Conservation (phyloP, 2,797 vertebrate genomes). For the Aphelocoma californica region DNA sequence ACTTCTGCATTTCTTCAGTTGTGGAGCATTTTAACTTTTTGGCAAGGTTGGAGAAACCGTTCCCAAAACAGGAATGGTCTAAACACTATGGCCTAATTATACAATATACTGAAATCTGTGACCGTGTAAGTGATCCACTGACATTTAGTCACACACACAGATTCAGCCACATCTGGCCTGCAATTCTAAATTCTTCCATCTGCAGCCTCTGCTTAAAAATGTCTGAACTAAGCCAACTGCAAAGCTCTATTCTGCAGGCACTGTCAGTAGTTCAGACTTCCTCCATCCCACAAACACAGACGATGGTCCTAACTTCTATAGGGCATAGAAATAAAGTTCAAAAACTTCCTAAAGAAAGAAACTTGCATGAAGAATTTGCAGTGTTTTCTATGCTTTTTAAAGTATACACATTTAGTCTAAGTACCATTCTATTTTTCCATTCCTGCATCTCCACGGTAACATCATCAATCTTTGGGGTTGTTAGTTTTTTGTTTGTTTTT, state of each 20-base stretch:
- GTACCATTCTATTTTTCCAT: neutral
- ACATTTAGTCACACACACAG: neutral
- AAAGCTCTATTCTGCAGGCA: neutral
- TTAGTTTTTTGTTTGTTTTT: neutral
- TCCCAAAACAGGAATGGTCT: neutral
- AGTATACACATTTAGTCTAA: neutral
- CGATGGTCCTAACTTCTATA: neutral
- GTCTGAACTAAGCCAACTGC: neutral
- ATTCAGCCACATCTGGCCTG: neutral
- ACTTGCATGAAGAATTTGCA: neutral
- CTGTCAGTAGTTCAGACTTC: neutral
- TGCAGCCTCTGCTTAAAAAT: neutral
- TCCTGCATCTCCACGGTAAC: neutral
- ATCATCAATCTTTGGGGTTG: accelerated
- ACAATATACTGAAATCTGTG: neutral
- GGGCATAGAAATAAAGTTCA: neutral
- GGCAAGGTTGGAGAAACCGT: neutral
- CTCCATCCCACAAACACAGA: neutral
- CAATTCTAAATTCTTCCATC: neutral
- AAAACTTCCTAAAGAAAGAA: neutral
- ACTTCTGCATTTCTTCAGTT: neutral
- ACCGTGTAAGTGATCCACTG: neutral
- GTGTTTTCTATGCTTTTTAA: neutral
- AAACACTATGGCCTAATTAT: neutral
- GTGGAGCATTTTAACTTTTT: neutral